Conservation (phyloP, 2,888 invertebrate genomes). For the Heliconius cydno region DNA sequence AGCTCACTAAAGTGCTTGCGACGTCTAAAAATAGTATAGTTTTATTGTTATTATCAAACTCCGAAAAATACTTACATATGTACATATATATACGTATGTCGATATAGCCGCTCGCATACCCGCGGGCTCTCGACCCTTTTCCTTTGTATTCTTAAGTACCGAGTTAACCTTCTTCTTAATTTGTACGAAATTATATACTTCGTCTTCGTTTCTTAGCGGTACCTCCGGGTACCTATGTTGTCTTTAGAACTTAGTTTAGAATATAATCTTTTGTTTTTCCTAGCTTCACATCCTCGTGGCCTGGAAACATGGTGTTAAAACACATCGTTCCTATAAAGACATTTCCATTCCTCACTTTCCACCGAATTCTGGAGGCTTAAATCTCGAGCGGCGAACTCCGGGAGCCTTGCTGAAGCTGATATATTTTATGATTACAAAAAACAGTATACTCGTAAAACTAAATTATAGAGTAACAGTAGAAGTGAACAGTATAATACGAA, state of each 20-base stretch:
- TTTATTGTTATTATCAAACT: constrained; percentile 23
- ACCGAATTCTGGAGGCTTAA: too few relatives aligned
- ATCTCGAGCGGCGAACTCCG: too few relatives aligned
- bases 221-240: background rate
- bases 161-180: constrained; percentile 27
- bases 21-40: constrained; percentile 16
- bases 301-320: too few relatives aligned
- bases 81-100: background rate
- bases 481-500: too few relatives aligned
- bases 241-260: background rate
- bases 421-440: too few relatives aligned
- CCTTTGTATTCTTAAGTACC: constrained; percentile 25
- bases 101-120: background rate
- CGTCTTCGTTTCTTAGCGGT: background rate
- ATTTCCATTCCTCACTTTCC: too few relatives aligned
- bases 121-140: constrained; percentile 26
- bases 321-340: too few relatives aligned
- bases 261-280: background rate
- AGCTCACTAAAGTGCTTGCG: constrained; percentile 3
- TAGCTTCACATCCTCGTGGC: background rate
- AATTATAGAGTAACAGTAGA: too few relatives aligned
- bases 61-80: background rate
- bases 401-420: too few relatives aligned
- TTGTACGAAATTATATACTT: constrained; percentile 23
- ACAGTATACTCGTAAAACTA: too few relatives aligned